Conservation (phyloP, 2,113 vertebrate species). For the Pseudopipra pipra region DNA sequence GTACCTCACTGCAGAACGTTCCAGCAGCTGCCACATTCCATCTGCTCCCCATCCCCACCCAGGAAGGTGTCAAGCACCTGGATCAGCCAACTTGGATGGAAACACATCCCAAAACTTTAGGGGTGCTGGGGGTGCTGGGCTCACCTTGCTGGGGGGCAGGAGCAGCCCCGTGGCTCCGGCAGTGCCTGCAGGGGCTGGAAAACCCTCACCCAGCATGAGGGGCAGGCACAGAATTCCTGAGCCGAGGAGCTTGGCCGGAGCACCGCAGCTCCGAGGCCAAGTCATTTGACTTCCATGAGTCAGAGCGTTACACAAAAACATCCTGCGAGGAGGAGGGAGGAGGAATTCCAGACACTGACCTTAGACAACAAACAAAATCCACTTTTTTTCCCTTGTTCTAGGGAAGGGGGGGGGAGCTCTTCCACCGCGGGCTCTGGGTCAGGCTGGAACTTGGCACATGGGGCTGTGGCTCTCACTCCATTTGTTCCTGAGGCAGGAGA, state of each 20-base stretch:
- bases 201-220: fast-evolving
- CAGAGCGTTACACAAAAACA: slow-evolving; percentile 20
- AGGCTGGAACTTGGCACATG: background rate
- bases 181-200: background rate
- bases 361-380: background rate
- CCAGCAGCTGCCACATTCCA: background rate
- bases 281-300: slow-evolving; percentile 52
- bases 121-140: background rate
- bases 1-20: fast-evolving
- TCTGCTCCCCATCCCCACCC: fast-evolving
- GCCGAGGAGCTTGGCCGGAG: background rate
- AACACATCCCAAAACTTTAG: background rate
- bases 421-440: background rate
- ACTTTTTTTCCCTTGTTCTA: background rate
- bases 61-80: fast-evolving
- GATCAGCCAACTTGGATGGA: background rate
- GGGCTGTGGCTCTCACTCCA: fast-evolving
- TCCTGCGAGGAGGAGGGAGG: slow-evolving; percentile 9
- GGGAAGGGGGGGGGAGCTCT: background rate
- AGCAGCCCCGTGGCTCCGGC: fast-evolving
- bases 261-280: background rate
- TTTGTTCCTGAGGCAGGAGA: fast-evolving
- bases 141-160: background rate
- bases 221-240: fast-evolving
- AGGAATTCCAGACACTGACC: slow-evolving; percentile 15